Conservation (phyloP, 1,140 invertebrate genomes). For the Drosophila leontia region DNA sequence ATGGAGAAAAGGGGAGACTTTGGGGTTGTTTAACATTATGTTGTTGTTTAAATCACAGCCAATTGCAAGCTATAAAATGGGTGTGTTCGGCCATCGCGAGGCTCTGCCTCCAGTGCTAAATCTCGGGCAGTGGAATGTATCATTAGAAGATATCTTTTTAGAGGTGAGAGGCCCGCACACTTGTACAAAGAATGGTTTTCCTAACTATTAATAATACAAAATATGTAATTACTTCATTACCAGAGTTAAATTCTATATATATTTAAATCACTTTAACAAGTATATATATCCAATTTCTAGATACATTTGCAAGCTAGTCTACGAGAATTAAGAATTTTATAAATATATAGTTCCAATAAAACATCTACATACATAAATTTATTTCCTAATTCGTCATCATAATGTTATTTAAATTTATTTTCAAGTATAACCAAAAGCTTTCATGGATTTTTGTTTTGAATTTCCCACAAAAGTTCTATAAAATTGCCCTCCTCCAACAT, state of each 20-base stretch:
- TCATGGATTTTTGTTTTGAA: not conserved
- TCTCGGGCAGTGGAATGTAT: not conserved
- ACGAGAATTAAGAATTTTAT: not conserved
- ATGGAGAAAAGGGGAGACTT: not conserved
- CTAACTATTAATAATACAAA: not conserved
- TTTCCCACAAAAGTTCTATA: not conserved
- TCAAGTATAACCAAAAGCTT: not conserved
- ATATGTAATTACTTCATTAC: not conserved
- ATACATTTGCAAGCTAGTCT: not conserved
- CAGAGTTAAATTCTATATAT: not conserved
- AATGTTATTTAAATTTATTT: not conserved
- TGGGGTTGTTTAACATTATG: not conserved
- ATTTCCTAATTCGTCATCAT: not conserved
- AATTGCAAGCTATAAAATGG: conserved; percentile 9
- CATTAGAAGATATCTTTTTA: not conserved
- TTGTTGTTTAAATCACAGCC: conserved; percentile 7
- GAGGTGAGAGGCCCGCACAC: not conserved
- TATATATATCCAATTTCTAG: no score
- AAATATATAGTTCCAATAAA: not conserved
- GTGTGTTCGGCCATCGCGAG: conserved; percentile 2
- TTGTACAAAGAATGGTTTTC: not conserved
- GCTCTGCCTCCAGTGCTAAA: not conserved
- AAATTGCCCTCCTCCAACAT: not conserved
- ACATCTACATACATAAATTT: not conserved
- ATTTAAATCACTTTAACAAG: no score